phyloP scores from a whole-genome alignment of 1,140 invertebrate genomes.

The Pectinophora gossypiella region DNA sequence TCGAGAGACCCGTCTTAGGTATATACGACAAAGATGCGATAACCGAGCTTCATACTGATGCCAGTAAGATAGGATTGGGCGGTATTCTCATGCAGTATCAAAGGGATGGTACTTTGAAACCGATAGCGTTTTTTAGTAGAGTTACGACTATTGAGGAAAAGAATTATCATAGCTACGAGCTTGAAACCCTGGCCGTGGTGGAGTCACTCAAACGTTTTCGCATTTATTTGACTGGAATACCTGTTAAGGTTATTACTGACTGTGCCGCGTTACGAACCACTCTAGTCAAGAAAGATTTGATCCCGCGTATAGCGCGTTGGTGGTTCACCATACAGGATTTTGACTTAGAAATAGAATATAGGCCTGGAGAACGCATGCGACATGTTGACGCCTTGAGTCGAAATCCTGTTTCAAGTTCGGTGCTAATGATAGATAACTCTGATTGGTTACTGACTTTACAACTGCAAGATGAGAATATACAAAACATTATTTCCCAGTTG shows the following conservation, averaged over 20 bases:
- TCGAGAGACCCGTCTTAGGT: constrained; percentile 17
- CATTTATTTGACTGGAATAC: background rate
- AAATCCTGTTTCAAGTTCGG: constrained; percentile 6
- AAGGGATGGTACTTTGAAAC: no score
- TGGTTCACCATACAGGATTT: background rate
- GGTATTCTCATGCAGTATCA: background rate
- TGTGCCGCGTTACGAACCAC: background rate
- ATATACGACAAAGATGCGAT: constrained; percentile 22
- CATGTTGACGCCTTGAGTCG: constrained; percentile 32
- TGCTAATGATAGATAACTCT: constrained; percentile 14
- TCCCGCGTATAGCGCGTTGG: background rate
- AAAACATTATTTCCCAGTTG: constrained; percentile 9
- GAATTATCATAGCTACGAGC: background rate
- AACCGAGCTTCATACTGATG: constrained; percentile 20
- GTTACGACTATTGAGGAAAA: background rate
- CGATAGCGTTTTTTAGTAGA: background rate
- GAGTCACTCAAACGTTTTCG: background rate
- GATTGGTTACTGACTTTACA: constrained; percentile 28
- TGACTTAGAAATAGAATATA: constrained; percentile 12
- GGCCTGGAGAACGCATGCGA: constrained; percentile 18
- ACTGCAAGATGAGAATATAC: constrained; percentile 13
- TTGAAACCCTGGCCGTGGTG: background rate
- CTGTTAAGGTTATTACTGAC: background rate
- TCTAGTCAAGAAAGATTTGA: background rate
- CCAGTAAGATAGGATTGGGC: background rate